Conservation (phyloP, 1,140 invertebrate genomes). For the Cyrtorhinus lividipennis region DNA sequence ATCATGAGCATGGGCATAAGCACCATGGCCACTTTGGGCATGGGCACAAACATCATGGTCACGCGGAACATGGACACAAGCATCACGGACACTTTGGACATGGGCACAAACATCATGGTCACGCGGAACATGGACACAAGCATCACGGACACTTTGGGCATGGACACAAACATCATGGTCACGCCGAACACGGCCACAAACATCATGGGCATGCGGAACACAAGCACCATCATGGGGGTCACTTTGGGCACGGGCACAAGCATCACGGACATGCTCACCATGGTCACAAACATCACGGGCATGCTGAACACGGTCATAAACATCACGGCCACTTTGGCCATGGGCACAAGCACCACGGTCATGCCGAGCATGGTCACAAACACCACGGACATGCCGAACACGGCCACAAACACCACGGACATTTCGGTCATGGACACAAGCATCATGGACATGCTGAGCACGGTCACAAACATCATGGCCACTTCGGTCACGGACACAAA, state of each 20-base stretch:
- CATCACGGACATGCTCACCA: conserved; percentile 13
- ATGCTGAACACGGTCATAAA: conserved; percentile 16
- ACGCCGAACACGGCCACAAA: conserved; percentile 11
- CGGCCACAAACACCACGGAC: conserved; percentile 16
- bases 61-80: conserved; percentile 14
- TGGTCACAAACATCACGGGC: conserved; percentile 16
- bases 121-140: conserved; percentile 15
- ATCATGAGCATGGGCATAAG: conserved; percentile 12
- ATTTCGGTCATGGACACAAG: conserved; percentile 17
- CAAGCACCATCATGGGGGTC: conserved; percentile 10
- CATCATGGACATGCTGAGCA: conserved; percentile 16
- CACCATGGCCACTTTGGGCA: conserved; percentile 11
- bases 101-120: conserved; percentile 16
- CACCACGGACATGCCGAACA: conserved; percentile 16
- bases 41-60: conserved; percentile 16
- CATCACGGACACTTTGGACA: conserved; percentile 16
- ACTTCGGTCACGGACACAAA: conserved; percentile 15
- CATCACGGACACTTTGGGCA: conserved; percentile 16
- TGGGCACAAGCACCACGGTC: conserved; percentile 15
- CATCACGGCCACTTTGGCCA: conserved; percentile 18
- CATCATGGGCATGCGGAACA: conserved; percentile 17
- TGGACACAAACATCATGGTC: conserved; percentile 16
- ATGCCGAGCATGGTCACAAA: conserved; percentile 17
- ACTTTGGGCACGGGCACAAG: conserved; percentile 16
- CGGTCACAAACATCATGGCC: conserved; percentile 17